Conservation (phyloP, 2,888 invertebrate species). For the Athalia cordata region DNA sequence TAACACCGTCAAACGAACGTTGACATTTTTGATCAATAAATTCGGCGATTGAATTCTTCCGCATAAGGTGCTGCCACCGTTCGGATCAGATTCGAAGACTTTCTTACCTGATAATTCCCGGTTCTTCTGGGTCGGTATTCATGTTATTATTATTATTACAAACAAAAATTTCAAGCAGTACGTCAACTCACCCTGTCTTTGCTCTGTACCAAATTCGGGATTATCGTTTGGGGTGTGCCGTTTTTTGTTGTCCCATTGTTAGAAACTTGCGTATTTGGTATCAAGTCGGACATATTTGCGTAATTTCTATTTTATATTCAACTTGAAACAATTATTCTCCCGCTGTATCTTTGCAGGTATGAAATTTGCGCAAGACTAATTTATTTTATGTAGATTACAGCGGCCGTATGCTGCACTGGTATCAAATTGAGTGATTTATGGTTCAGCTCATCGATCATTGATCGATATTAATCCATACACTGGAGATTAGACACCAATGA, state of each 20-base stretch:
- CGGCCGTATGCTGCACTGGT: too few relatives aligned
- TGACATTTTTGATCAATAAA: slow-evolving; percentile 21
- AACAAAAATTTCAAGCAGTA: neutral
- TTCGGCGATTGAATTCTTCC: neutral
- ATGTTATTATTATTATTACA: neutral
- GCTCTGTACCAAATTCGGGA: slow-evolving; percentile 44
- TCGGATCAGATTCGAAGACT: neutral
- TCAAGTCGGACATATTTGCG: slow-evolving; percentile 14
- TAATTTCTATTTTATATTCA: neutral
- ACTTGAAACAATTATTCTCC: too few relatives aligned
- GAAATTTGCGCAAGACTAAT: too few relatives aligned
- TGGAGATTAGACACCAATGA: too few relatives aligned
- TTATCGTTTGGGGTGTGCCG: slow-evolving; percentile 22
- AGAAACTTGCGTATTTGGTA: slow-evolving; percentile 1
- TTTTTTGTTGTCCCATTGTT: slow-evolving; percentile 10
- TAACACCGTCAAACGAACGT: neutral
- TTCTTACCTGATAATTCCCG: neutral
- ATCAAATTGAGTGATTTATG: too few relatives aligned
- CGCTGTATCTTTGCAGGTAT: too few relatives aligned
- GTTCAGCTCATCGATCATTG: too few relatives aligned
- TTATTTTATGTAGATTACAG: too few relatives aligned
- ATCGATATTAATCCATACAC: too few relatives aligned
- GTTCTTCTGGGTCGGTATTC: too few relatives aligned
- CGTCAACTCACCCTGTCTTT: slow-evolving; percentile 54
- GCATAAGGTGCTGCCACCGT: slow-evolving; percentile 16